phyloP scores from a whole-genome alignment of 2,888 invertebrate species.

The Steinernema carpocapsae region DNA sequence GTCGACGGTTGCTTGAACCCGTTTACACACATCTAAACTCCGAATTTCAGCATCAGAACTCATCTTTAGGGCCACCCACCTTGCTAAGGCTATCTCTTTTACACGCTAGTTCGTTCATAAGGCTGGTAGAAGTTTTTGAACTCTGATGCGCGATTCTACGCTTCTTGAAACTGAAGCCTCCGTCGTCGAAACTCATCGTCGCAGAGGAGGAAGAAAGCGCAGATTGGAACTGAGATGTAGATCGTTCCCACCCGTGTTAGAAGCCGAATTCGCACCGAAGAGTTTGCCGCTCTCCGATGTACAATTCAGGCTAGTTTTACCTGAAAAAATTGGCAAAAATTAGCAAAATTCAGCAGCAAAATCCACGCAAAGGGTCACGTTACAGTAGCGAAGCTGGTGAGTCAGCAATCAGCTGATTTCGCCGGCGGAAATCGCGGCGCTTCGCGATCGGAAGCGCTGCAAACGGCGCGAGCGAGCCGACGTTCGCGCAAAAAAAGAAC shows the following conservation, averaged over 20 bases:
- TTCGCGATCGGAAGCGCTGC: not conserved
- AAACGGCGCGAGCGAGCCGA: not conserved
- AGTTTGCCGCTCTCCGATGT: not conserved
- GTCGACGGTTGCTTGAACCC: no score
- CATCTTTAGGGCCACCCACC: not conserved
- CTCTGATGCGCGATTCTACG: slow-evolving; percentile 6
- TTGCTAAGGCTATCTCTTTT: slow-evolving; percentile 1
- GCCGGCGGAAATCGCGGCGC: not conserved
- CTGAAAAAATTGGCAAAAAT: no score
- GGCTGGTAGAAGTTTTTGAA: not conserved
- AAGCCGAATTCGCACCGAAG: not conserved
- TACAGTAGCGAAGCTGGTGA: not conserved
- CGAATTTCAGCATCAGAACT: not conserved
- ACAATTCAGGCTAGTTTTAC: no score
- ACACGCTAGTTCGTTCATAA: not conserved
- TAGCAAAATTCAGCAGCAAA: not conserved
- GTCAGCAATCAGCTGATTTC: not conserved
- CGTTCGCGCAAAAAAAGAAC: not conserved
- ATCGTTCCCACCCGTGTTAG: not conserved
- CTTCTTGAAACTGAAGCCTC: not conserved
- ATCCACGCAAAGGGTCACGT: not conserved
- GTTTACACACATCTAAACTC: not conserved
- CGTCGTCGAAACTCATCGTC: not conserved
- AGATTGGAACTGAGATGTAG: no score
- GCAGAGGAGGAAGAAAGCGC: not conserved